phyloP scores from a whole-genome alignment of 1,140 invertebrate species.

The Drosophila sulfurigaster region DNA sequence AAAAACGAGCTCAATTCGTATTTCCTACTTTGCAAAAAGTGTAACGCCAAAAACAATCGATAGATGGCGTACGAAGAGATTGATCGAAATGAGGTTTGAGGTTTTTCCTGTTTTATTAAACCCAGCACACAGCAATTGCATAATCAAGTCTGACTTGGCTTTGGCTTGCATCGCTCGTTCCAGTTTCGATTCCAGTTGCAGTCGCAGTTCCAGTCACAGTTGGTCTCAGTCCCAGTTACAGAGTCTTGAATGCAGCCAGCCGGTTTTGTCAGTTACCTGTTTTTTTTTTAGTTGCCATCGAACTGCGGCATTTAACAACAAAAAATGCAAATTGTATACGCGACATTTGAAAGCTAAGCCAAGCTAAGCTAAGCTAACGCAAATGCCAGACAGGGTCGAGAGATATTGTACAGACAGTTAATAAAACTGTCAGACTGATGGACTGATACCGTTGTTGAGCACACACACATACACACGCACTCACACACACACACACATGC shows the following conservation, averaged over 20 bases:
- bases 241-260: conserved; percentile 16
- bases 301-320: conserved; percentile 42
- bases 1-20: conserved; percentile 10
- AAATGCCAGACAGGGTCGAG: conserved; percentile 52
- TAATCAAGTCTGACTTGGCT: conserved; percentile 10
- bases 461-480: background rate
- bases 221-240: conserved; percentile 6
- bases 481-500: background rate
- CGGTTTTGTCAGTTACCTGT: conserved; percentile 40
- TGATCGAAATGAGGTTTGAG: conserved; percentile 19
- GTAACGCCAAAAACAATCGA: conserved; percentile 33
- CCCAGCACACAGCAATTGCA: conserved; percentile 5
- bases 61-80: conserved; percentile 12
- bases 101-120: conserved; percentile 10
- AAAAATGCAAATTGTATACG: conserved; percentile 29
- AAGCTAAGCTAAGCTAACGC: background rate
- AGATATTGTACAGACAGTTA: background rate
- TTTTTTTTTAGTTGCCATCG: conserved; percentile 14
- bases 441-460: conserved; percentile 5
- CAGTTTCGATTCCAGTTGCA: conserved; percentile 29
- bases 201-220: conserved; percentile 6
- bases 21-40: conserved; percentile 56
- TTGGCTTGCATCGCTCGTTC: conserved; percentile 29
- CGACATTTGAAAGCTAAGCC: conserved; percentile 34
- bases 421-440: conserved; percentile 5